Conservation (phyloP, 2,797 vertebrate species). For the Coregonus ussuriensis region DNA sequence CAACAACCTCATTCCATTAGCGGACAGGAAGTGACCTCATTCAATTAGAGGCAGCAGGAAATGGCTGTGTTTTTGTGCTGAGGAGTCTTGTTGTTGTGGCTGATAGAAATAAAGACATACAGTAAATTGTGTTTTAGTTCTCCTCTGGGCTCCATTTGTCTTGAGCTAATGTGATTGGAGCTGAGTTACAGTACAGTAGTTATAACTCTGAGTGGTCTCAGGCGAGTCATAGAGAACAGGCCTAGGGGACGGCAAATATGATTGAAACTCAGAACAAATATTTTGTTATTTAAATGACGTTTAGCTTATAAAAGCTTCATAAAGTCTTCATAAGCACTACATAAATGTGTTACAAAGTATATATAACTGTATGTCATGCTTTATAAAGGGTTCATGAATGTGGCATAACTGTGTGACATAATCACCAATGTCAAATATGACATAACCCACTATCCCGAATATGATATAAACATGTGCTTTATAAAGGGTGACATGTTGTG, state of each 20-base stretch:
- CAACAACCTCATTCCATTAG: conserved; percentile 15
- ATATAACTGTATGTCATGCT: too few relatives aligned
- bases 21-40: conserved; percentile 23
- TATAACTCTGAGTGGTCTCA: conserved; percentile 33
- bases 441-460: too few relatives aligned
- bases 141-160: conserved; percentile 33
- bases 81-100: not conserved
- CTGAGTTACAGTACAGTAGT: conserved; percentile 25
- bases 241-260: conserved; percentile 9
- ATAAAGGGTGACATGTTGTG: too few relatives aligned
- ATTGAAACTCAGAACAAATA: conserved; percentile 21
- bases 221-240: conserved; percentile 25
- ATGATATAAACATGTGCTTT: too few relatives aligned
- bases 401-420: too few relatives aligned
- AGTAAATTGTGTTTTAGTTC: conserved; percentile 38
- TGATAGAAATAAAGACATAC: conserved; percentile 28
- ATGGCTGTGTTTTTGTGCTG: not conserved
- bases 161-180: conserved; percentile 52
- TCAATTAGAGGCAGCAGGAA: conserved; percentile 15
- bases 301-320: too few relatives aligned
- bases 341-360: too few relatives aligned
- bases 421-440: too few relatives aligned
- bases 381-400: too few relatives aligned
- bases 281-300: not conserved
- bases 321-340: too few relatives aligned